A percentile compares a stretch with the other conserved stretches of the same genome.
phyloP scores from a whole-genome alignment of 2,797 vertebrate species.

The Podargus strigoides region DNA sequence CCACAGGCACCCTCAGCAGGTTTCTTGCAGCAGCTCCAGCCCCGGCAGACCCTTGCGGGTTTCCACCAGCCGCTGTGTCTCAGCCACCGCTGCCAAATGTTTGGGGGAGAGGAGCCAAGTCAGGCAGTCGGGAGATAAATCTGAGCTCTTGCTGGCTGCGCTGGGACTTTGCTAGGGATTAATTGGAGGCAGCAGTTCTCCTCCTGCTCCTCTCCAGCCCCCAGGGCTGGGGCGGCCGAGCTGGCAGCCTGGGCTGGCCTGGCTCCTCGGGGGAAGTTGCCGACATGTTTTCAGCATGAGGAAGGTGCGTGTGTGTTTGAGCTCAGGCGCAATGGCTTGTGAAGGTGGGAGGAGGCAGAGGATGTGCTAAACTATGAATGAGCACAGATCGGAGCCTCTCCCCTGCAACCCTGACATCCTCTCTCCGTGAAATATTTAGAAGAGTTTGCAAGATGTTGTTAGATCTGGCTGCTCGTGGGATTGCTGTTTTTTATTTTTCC shows the following conservation, averaged over 20 bases:
- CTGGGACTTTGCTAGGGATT: constrained; percentile 52
- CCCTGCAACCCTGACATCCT: neutral
- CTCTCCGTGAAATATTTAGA: constrained; percentile 22
- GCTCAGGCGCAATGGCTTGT: neutral
- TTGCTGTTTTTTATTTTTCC: neutral
- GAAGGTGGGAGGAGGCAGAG: constrained; percentile 7
- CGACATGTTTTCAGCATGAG: constrained; percentile 5
- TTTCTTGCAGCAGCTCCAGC: neutral
- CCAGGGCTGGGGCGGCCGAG: neutral
- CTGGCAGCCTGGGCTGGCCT: neutral
- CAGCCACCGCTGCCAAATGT: constrained; percentile 39
- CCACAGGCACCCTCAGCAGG: neutral
- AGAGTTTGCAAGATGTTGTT: constrained; percentile 17
- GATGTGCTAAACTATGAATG: constrained; percentile 32
- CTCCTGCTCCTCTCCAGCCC: neutral
- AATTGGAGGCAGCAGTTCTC: constrained; percentile 49
- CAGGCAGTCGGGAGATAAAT: constrained; percentile 67
- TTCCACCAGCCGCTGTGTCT: constrained; percentile 31
- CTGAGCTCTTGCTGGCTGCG: constrained; percentile 37
- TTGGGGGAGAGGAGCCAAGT: constrained; percentile 62
- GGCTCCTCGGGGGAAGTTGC: neutral
- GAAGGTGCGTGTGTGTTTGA: neutral
- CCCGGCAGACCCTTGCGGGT: neutral
- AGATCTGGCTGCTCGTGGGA: constrained; percentile 6
- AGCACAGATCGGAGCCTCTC: neutral